Percentiles rank a stretch among this genome's conserved stretches.
phyloP scores from a whole-genome alignment of 1,140 invertebrate genomes.

The Drosophila orena region DNA sequence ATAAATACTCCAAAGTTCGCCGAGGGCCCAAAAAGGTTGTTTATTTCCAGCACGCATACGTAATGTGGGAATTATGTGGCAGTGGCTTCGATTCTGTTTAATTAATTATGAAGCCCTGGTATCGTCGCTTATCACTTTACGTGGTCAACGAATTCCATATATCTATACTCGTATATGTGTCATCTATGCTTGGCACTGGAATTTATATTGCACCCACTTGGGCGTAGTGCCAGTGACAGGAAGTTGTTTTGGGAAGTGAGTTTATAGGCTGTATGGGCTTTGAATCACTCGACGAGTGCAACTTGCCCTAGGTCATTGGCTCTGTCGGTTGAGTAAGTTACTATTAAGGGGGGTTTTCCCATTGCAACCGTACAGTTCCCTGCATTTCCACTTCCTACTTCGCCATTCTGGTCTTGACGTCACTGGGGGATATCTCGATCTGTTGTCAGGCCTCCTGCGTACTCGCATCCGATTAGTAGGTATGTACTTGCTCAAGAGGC shows the following conservation, averaged over 20 bases:
- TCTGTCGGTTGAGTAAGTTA: slow-evolving; percentile 13
- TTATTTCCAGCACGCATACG: slow-evolving; percentile 61
- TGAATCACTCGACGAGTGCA: slow-evolving; percentile 49
- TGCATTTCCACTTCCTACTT: slow-evolving; percentile 1
- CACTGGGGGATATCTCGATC: slow-evolving; percentile 19
- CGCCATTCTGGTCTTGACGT: slow-evolving; percentile 25
- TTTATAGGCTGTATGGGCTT: slow-evolving; percentile 52
- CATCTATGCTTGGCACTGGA: slow-evolving; percentile 41
- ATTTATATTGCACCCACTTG: slow-evolving; percentile 65
- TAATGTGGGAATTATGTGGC: slow-evolving; percentile 48
- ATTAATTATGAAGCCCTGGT: slow-evolving; percentile 53
- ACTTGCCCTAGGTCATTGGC: slow-evolving; percentile 55
- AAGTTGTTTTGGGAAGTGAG: slow-evolving; percentile 53
- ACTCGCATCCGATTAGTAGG: slow-evolving; percentile 38
- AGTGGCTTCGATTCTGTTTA: slow-evolving; percentile 20
- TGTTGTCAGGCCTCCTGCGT: slow-evolving; percentile 28
- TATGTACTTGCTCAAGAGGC: slow-evolving; percentile 29
- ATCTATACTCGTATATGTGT: slow-evolving; percentile 64
- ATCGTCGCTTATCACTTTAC: slow-evolving; percentile 33
- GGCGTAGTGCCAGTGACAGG: slow-evolving; percentile 29
- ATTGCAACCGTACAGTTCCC: background rate
- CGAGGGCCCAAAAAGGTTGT: slow-evolving; percentile 3
- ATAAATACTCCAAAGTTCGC: slow-evolving; percentile 73
- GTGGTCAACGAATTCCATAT: slow-evolving; percentile 27
- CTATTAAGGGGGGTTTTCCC: background rate